Percentiles rank a stretch among this genome's conserved stretches.
Evolutionary conservation across 2,797 vertebrate genomes (phyloP).

Genomic region (Myotis findleyi): DNA sequence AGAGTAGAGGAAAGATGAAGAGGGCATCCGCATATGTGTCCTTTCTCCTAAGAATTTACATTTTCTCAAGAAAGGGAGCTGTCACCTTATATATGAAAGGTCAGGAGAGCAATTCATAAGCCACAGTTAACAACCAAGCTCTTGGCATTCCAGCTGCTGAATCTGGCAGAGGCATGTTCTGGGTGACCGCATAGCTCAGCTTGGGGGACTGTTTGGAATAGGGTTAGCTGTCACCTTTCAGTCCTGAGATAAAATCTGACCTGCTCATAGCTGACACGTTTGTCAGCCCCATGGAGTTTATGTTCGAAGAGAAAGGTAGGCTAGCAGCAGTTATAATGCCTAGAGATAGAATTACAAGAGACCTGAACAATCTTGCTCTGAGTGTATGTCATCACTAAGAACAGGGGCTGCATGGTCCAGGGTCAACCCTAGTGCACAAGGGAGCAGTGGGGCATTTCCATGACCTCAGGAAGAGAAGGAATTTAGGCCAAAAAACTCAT

Average conservation of each 20-base stretch:
- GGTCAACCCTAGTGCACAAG: not conserved
- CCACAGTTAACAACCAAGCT: not conserved
- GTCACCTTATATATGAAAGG: slow-evolving; percentile 42
- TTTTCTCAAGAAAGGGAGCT: slow-evolving; percentile 16
- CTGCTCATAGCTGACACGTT: slow-evolving; percentile 8
- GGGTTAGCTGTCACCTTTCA: slow-evolving; percentile 43
- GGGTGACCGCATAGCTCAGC: slow-evolving; percentile 21
- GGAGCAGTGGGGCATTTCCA: rapidly evolving
- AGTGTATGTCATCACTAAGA: not conserved
- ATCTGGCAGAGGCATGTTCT: not conserved
- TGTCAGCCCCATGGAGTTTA: not conserved
- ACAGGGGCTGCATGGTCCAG: not conserved
- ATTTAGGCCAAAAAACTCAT: not conserved
- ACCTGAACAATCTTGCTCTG: slow-evolving; percentile 7
- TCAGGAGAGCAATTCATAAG: not conserved
- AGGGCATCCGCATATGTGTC: not conserved
- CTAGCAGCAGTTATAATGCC: not conserved
- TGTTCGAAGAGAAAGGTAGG: slow-evolving; percentile 37
- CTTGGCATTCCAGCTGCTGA: not conserved
- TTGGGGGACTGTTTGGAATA: not conserved
- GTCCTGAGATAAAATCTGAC: slow-evolving; percentile 25
- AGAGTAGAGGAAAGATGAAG: not conserved
- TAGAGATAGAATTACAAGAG: slow-evolving; percentile 39
- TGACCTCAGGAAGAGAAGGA: not conserved
- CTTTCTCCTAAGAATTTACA: not conserved